Percentiles rank a stretch among this genome's conserved stretches.
These are phyloP conservation scores for Danaus plexippus DNA, from an alignment of 1,140 invertebrate species.

Conservation along the genomic window DNA sequence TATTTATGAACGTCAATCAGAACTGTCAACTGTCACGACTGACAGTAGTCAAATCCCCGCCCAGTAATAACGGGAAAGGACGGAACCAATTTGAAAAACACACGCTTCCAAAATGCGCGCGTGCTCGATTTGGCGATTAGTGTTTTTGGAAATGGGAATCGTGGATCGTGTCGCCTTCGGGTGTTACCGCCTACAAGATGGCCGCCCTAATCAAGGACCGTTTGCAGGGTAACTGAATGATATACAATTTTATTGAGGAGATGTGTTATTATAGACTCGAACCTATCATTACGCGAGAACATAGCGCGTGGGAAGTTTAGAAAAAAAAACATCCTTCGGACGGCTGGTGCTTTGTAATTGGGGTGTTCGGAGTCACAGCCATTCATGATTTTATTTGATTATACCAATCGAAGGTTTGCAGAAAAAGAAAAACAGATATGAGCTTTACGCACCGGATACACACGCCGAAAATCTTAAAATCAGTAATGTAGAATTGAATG, in stretches of 20 bases:
- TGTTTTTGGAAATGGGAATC: constrained; percentile 67
- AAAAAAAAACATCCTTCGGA: constrained; percentile 52
- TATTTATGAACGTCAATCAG: constrained; percentile 67
- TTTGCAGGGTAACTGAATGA: constrained; percentile 61
- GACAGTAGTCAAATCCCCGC: constrained; percentile 65
- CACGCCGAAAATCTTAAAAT: too few relatives aligned
- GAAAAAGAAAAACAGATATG: constrained; percentile 29
- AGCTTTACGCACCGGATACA: constrained; percentile 9
- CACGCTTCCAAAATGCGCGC: constrained; percentile 56
- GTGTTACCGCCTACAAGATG: constrained; percentile 65
- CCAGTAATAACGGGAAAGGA: constrained; percentile 58
- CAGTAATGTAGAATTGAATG: too few relatives aligned
- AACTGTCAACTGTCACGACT: constrained; percentile 64
- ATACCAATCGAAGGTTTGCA: constrained; percentile 37
- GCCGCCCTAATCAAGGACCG: constrained; percentile 61
- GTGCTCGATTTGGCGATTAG: constrained; percentile 66
- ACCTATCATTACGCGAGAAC: constrained; percentile 64
- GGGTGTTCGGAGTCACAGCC: constrained; percentile 36
- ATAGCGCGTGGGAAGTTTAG: constrained; percentile 66
- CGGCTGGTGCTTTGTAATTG: constrained; percentile 67
- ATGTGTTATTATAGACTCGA: constrained; percentile 67
- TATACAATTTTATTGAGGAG: constrained; percentile 70
- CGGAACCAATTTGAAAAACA: constrained; percentile 65
- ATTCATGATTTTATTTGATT: constrained; percentile 54
- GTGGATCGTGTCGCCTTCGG: constrained; percentile 65